phyloP scores from a whole-genome alignment of 2,113 vertebrate genomes.

The Paramisgurnus dabryanus region DNA sequence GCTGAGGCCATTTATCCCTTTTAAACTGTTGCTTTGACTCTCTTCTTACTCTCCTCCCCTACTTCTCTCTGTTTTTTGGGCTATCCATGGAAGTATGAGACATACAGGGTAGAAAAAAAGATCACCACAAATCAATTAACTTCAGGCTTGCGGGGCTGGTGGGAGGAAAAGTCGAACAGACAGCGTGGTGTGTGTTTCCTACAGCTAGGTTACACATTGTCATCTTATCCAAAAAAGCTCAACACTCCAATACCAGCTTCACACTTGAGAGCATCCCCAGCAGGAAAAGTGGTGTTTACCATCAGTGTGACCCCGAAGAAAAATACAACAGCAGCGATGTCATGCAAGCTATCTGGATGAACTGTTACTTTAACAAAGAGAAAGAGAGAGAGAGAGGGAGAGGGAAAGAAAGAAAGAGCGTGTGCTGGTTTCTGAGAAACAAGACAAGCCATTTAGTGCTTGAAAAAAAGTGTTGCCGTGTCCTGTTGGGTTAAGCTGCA shows the following conservation, averaged over 20 bases:
- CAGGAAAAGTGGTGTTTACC: constrained; percentile 32
- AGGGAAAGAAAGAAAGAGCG: background rate
- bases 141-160: constrained; percentile 60
- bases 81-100: constrained; percentile 64
- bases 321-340: constrained; percentile 7
- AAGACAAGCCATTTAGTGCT: constrained; percentile 1
- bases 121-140: constrained; percentile 67
- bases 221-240: constrained; percentile 24
- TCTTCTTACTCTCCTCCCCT: constrained; percentile 36
- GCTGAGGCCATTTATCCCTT: constrained; percentile 51
- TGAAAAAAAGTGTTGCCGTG: constrained; percentile 57
- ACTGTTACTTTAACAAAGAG: background rate
- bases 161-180: constrained; percentile 49
- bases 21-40: constrained; percentile 38
- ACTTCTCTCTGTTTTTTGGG: background rate
- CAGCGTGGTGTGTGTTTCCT: constrained; percentile 30
- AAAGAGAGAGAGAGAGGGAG: background rate
- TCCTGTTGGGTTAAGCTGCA: constrained; percentile 61
- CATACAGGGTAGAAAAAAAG: constrained; percentile 49
- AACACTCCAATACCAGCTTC: constrained; percentile 18
- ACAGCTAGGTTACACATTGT: constrained; percentile 26
- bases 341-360: constrained; percentile 8
- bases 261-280: constrained; percentile 23
- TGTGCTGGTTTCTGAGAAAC: constrained; percentile 15
- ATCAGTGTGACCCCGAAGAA: background rate